phyloP scores from a whole-genome alignment of 2,113 vertebrate genomes.

The Columba janthina region DNA sequence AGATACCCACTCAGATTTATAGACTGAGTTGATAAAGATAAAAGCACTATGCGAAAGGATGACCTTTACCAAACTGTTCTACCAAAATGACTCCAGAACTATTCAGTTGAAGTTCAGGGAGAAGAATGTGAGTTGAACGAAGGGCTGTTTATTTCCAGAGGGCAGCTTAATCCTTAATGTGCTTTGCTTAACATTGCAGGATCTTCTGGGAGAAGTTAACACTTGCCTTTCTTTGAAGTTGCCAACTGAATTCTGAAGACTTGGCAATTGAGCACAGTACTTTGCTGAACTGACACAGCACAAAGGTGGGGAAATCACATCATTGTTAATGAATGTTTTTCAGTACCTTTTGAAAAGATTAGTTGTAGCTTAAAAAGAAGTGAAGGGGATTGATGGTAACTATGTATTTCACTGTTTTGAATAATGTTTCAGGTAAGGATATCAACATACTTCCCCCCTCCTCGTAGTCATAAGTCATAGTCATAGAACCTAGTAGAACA shows the following conservation, averaged over 20 bases:
- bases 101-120: neutral
- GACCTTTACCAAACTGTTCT: neutral
- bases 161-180: neutral
- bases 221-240: neutral
- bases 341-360: neutral
- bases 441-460: neutral
- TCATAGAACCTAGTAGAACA: neutral
- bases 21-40: neutral
- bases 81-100: neutral
- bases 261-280: neutral
- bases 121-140: neutral
- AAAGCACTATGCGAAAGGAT: neutral
- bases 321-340: neutral
- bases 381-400: neutral
- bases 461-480: too few relatives aligned
- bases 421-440: neutral
- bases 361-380: neutral
- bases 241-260: neutral
- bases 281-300: neutral
- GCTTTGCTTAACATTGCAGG: neutral
- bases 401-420: neutral
- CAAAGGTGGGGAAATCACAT: neutral
- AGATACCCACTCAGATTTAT: neutral
- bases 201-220: neutral
- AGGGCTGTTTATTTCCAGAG: neutral